Evolutionary conservation across 2,888 invertebrate genomes (phyloP), one percentile per base, ranked within the genome.

Genomic region (Mythimna ferrago): DNA sequence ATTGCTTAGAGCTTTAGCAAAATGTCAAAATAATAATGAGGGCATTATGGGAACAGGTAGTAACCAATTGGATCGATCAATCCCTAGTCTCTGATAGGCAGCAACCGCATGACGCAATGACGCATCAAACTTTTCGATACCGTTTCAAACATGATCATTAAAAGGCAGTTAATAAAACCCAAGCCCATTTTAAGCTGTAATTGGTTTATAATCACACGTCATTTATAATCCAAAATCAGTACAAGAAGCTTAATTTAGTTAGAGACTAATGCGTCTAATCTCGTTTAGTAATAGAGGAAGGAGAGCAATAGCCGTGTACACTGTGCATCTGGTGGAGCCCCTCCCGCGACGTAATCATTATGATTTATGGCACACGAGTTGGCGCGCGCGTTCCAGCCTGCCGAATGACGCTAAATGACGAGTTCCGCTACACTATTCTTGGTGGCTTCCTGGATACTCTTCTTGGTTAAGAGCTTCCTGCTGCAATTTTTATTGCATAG

Each of bases 351-450:
- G 78, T 71, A 76, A 84, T 83, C 72, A 83, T 81, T 79, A 80
- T 85, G 86, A 86, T 87, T 86, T 86, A 87, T 79, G 66, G 74
- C 78, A 65, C 53, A 78, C 73, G 67, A 83, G 71, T 78, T 78
- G 78, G 82, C 79, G 87, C 67, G 69, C 82, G 81, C 79, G 80
- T 81, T 79, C 75, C 79, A 81, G 68, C 66, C 80, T 79, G 73
- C 74, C 77, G 78, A 81, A 83, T 81, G 76, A 73, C 57, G 62
- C 81, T 83, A 81, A 86, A 87, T 75, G 86, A 78, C 62, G 56
- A 80, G 82, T 81, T 87, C 86, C 86, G 83, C 21, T 41, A 60
- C 60, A 65, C 83, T 83, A 85, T 85, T 87, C 83, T 87, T 77
- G 80, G 72, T 75, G 60, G 38, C 76, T 76, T 83, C 83, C 81